Evolutionary conservation across 2,888 invertebrate species (phyloP), one percentile per base, ranked within the genome.

Genomic region (Agonum fuliginosum): DNA sequence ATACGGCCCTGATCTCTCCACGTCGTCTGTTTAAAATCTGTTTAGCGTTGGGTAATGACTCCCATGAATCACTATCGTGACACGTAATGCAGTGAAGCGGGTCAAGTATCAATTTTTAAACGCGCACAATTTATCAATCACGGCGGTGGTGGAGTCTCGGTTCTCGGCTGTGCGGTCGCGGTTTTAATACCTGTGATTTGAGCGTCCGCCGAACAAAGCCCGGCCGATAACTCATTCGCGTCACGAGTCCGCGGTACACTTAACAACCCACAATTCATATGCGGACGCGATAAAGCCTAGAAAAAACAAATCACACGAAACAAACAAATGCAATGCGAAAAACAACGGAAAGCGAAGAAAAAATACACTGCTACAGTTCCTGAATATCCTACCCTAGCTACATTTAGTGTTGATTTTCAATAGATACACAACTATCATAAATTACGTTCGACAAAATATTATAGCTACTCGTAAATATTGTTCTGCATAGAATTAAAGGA

Each of bases 211-310:
- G 51, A 70, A 77, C 77, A 67, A 69, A 54, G 77, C 43, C 20
- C 69, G 41, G 34, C 17, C 77, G 22, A 77, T 77, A 77, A 70
- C 43, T 77, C 70, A 77, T 77, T 24, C 77, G 58, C 58, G 58
- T 69, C 77, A 70, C 54, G 69, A 76, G 69, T 76, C 54, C 69
- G 69, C 76, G 51, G 41, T 54, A 41, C 76, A 76, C 70, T 77
- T 77, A 77, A 77, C 77, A 77, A 77, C 70, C 77, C 58, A 77
- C 77, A 70, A 77, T 41, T 77, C 70, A 77, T 77, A 70, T 51
- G 43, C 71, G 71, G 71, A 71, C 72, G 72, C 72, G 72, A 72
- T 72, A 72, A 54, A 27, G 58, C 43, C 24, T 62, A 43, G 43
- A 24, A 62, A 73, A 73, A 62, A 73, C 73, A 73, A 73, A 73